These are phyloP conservation scores for Ornithoptera priamus DNA, from an alignment of 2,888 invertebrate species.

Conservation along the genomic window DNA sequence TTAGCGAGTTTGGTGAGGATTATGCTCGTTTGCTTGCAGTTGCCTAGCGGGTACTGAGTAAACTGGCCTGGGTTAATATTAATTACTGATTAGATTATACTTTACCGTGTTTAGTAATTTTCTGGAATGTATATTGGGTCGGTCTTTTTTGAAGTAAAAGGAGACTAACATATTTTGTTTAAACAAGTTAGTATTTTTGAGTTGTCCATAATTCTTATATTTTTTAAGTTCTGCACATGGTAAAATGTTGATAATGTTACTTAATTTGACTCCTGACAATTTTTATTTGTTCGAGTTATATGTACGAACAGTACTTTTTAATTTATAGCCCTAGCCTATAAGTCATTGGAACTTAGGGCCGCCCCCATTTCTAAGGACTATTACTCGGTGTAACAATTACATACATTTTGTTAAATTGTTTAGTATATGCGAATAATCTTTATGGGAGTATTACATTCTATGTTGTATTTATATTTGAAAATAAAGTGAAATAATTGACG, in stretches of 20 bases:
- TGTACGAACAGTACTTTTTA: not conserved
- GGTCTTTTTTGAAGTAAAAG: not conserved
- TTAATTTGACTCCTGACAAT: not conserved
- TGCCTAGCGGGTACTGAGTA: conserved; percentile 14
- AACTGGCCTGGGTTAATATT: conserved; percentile 5
- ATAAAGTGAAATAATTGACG: conserved; percentile 52
- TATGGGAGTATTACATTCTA: not conserved
- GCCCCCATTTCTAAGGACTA: not conserved
- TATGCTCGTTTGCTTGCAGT: conserved; percentile 22
- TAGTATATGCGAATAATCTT: too few species aligned
- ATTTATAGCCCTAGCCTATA: not conserved
- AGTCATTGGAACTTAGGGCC: not conserved
- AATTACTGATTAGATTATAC: conserved; percentile 26
- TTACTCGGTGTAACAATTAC: not conserved
- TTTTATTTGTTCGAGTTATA: not conserved
- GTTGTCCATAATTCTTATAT: not conserved
- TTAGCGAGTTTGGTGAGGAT: conserved; percentile 21
- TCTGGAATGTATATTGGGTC: not conserved
- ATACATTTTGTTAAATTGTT: too few species aligned
- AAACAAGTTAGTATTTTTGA: not conserved
- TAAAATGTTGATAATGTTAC: not conserved
- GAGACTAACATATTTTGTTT: not conserved
- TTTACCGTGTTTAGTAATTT: conserved; percentile 12
- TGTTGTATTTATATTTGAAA: not conserved
- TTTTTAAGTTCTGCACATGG: not conserved